Conservation (phyloP, 2,888 invertebrate species). For the Eristalis intricaria region DNA sequence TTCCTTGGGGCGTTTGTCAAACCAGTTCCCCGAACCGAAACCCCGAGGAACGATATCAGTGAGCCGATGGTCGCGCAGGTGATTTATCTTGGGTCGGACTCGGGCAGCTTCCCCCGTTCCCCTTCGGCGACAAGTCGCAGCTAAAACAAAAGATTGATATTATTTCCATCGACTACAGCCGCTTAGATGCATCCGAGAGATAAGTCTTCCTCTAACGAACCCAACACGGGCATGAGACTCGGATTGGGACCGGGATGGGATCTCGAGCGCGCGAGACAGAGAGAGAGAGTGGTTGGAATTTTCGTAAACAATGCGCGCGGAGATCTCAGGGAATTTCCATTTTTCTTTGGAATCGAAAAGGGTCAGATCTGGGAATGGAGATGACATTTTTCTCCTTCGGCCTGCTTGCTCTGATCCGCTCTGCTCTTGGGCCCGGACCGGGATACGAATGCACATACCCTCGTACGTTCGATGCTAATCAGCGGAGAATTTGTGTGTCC, state of each 20-base stretch:
- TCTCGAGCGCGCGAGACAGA: neutral
- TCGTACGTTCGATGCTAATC: slow-evolving; percentile 49
- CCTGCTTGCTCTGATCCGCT: neutral
- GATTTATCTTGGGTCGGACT: slow-evolving; percentile 55
- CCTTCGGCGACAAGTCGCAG: slow-evolving; percentile 23
- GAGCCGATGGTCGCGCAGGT: slow-evolving; percentile 33
- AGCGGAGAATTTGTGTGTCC: slow-evolving; percentile 45
- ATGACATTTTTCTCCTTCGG: slow-evolving; percentile 52
- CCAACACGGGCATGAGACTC: slow-evolving; percentile 41
- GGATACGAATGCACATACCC: neutral
- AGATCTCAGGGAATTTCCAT: slow-evolving; percentile 64
- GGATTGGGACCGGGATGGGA: neutral
- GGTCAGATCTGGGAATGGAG: slow-evolving; percentile 63
- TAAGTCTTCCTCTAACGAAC: slow-evolving; percentile 69
- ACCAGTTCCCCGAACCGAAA: slow-evolving; percentile 40
- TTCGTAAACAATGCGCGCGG: slow-evolving; percentile 31
- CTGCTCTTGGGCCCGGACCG: neutral
- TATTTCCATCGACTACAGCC: slow-evolving; percentile 54
- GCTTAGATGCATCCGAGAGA: slow-evolving; percentile 58
- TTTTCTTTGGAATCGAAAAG: slow-evolving; percentile 69
- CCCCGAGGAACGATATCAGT: slow-evolving; percentile 17
- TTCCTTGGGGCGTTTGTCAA: slow-evolving; percentile 61
- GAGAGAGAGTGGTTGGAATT: neutral
- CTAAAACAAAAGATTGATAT: slow-evolving; percentile 72
- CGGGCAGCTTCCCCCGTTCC: neutral